Conservation (phyloP, 2,888 invertebrate genomes). For the Aleiodes testaceus region DNA sequence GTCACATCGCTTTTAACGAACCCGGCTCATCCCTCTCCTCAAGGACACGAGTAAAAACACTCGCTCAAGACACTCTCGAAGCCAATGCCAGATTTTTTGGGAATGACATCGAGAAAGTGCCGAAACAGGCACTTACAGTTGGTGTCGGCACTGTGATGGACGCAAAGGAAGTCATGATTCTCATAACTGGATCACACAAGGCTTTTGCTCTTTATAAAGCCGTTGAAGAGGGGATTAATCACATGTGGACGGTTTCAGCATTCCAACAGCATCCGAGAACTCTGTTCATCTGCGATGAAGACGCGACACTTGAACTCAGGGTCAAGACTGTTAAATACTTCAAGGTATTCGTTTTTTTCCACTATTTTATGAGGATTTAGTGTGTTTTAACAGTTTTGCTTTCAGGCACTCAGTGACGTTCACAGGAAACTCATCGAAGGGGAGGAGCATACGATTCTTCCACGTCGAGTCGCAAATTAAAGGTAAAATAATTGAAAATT, state of each 20-base stretch:
- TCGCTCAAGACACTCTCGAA: slow-evolving; percentile 96
- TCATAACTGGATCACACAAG: slow-evolving; percentile 97
- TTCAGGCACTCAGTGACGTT: slow-evolving; percentile 87
- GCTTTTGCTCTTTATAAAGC: slow-evolving; percentile 97
- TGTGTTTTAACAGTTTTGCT: slow-evolving; percentile 25
- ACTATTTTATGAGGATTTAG: neutral
- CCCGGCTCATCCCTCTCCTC: slow-evolving; percentile 97
- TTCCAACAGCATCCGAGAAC: slow-evolving; percentile 97
- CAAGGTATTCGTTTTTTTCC: slow-evolving; percentile 81
- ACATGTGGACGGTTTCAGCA: slow-evolving; percentile 99
- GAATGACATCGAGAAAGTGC: slow-evolving; percentile 94
- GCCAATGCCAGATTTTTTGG: slow-evolving; percentile 98
- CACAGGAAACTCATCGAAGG: slow-evolving; percentile 88
- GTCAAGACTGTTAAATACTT: slow-evolving; percentile 99
- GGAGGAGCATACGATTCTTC: slow-evolving; percentile 66
- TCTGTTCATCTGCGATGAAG: slow-evolving; percentile 97
- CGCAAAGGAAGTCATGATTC: slow-evolving; percentile 97
- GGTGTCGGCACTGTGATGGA: slow-evolving; percentile 99
- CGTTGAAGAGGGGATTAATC: slow-evolving; percentile 98
- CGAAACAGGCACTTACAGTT: slow-evolving; percentile 95
- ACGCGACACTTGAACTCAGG: slow-evolving; percentile 95
- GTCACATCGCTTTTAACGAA: slow-evolving; percentile 99
- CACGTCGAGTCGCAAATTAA: slow-evolving; percentile 60
- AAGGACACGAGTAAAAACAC: slow-evolving; percentile 95
- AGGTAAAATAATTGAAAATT: slow-evolving; percentile 46